phyloP scores from a whole-genome alignment of 2,888 invertebrate species.

The Panzeria rudis region DNA sequence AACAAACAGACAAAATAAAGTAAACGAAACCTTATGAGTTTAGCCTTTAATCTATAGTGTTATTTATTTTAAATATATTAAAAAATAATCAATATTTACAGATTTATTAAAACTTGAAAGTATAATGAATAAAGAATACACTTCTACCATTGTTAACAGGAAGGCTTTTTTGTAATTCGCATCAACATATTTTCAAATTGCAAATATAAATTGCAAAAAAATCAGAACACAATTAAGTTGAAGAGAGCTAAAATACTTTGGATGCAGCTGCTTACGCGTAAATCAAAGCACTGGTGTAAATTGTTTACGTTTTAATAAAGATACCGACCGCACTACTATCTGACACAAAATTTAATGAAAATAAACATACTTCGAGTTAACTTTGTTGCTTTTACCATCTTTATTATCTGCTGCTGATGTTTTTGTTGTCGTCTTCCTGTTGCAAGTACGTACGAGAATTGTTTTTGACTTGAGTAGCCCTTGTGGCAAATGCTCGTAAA shows the following conservation, averaged over 20 bases:
- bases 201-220: too few relatives aligned
- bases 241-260: neutral
- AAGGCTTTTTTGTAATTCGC: too few relatives aligned
- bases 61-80: constrained; percentile 29
- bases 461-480: constrained; percentile 63
- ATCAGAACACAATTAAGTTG: too few relatives aligned
- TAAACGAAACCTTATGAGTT: constrained; percentile 16
- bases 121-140: neutral
- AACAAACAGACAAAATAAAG: constrained; percentile 20
- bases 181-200: too few relatives aligned
- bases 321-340: neutral
- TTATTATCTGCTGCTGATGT: neutral
- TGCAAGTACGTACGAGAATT: constrained; percentile 9
- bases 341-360: constrained; percentile 8
- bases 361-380: neutral
- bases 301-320: neutral
- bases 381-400: neutral
- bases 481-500: constrained; percentile 65
- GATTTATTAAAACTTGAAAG: neutral
- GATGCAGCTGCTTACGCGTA: neutral
- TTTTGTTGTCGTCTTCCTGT: constrained; percentile 16
- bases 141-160: neutral
- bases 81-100: constrained; percentile 30
- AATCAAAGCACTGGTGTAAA: neutral
- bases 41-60: constrained; percentile 27